Percentiles rank a stretch among this genome's conserved stretches.
These are phyloP conservation scores for Brevimyrus niger DNA, from an alignment of 2,113 vertebrate species.

Conservation along the genomic window DNA sequence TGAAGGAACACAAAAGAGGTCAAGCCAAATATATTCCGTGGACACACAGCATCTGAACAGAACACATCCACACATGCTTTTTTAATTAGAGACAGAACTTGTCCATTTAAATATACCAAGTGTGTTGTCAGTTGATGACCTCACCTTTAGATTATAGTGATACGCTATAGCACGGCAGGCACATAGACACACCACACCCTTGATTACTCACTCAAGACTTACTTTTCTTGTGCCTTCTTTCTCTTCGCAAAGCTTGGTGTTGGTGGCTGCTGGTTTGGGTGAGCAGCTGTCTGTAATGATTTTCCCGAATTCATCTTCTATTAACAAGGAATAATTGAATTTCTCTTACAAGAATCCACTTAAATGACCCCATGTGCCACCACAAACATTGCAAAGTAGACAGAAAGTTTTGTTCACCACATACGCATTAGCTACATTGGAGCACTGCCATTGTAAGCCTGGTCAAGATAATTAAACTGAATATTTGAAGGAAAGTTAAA, in stretches of 20 bases:
- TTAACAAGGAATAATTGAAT: background rate
- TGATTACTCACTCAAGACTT: constrained; percentile 9
- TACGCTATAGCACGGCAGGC: background rate
- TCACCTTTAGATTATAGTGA: background rate
- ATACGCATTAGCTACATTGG: background rate
- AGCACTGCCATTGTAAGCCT: background rate
- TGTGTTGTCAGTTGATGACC: background rate
- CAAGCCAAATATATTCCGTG: background rate
- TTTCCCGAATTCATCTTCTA: constrained; percentile 28
- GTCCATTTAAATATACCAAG: background rate
- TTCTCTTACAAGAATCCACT: background rate
- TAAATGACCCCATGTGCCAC: background rate
- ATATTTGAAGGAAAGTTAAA: background rate
- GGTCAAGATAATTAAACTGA: background rate
- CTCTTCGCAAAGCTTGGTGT: constrained; percentile 37
- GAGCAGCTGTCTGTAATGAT: constrained; percentile 13
- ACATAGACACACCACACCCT: background rate
- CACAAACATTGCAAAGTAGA: background rate
- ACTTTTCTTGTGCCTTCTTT: constrained; percentile 36
- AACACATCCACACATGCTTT: background rate
- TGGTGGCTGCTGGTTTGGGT: constrained; percentile 29
- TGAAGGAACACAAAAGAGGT: background rate
- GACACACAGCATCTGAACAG: no score
- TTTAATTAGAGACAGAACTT: background rate
- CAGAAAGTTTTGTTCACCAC: background rate